phyloP scores from a whole-genome alignment of 2,797 vertebrate genomes.

The Ctenopoma kingsleyae region DNA sequence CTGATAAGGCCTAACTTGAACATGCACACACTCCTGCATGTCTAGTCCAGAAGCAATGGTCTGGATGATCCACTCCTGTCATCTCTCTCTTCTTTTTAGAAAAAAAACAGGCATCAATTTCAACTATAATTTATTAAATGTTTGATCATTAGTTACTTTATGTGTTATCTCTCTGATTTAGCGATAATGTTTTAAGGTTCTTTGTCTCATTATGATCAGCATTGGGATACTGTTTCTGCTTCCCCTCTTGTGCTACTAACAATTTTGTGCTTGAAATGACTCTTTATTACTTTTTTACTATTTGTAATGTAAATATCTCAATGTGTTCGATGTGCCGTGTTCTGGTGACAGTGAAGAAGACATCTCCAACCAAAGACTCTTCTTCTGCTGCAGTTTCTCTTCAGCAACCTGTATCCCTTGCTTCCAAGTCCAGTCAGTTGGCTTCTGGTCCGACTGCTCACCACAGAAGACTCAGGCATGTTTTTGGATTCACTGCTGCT shows the following conservation, averaged over 20 bases:
- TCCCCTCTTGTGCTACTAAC: background rate
- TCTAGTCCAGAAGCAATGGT: background rate
- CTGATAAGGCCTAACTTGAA: too few species aligned
- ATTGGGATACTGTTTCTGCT: background rate
- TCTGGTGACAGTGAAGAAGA: constrained; percentile 45
- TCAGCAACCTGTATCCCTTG: background rate
- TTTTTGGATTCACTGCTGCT: constrained; percentile 14
- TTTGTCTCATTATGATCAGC: background rate
- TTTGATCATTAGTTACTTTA: background rate
- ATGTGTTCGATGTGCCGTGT: constrained; percentile 14
- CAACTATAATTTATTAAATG: background rate
- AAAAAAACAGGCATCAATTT: too few species aligned
- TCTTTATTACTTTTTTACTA: constrained; percentile 12
- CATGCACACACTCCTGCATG: background rate
- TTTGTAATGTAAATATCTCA: constrained; percentile 33
- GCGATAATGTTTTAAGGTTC: background rate
- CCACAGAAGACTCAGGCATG: constrained; percentile 8
- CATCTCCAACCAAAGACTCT: constrained; percentile 19
- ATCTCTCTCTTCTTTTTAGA: background rate
- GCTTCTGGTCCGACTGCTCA: background rate
- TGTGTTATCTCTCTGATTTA: background rate
- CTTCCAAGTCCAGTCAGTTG: constrained; percentile 2
- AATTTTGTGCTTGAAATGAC: background rate
- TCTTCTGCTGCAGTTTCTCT: background rate
- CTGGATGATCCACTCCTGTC: background rate